These are phyloP conservation scores for Metopolophium dirhodum DNA, from an alignment of 1,140 invertebrate species.

Conservation along the genomic window DNA sequence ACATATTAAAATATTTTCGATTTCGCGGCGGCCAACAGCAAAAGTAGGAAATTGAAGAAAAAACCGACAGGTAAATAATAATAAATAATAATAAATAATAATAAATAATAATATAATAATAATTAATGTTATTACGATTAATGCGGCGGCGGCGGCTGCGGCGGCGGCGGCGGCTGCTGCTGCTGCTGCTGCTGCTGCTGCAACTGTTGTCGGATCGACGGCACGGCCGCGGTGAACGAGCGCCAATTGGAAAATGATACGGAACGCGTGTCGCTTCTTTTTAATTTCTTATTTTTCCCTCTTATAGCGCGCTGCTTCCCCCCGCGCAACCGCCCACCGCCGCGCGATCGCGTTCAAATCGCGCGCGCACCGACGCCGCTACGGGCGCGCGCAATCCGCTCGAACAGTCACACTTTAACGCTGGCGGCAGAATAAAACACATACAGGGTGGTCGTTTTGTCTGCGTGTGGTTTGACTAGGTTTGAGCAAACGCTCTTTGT, in stretches of 20 bases:
- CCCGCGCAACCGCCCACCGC: neutral
- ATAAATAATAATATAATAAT: neutral
- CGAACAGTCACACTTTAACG: neutral
- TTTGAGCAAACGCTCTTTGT: neutral
- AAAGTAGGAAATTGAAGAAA: neutral
- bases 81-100: neutral
- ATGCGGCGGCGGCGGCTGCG: neutral
- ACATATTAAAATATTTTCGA: neutral
- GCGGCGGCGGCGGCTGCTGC: neutral
- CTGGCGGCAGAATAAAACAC: neutral
- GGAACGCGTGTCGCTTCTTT: conserved; percentile 26
- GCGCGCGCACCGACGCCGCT: neutral
- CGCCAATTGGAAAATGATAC: conserved; percentile 53
- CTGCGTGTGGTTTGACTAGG: neutral
- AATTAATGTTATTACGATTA: neutral
- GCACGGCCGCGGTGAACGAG: neutral
- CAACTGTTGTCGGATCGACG: neutral
- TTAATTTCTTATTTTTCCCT: conserved; percentile 6
- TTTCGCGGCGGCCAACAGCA: neutral
- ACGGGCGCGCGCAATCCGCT: neutral
- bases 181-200: neutral
- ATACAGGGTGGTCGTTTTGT: neutral
- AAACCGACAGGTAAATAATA: neutral
- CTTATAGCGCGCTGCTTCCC: neutral
- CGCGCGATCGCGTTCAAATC: neutral